These are phyloP conservation scores for Chorisops tibialis DNA, from an alignment of 2,888 invertebrate genomes.

Conservation along the genomic window DNA sequence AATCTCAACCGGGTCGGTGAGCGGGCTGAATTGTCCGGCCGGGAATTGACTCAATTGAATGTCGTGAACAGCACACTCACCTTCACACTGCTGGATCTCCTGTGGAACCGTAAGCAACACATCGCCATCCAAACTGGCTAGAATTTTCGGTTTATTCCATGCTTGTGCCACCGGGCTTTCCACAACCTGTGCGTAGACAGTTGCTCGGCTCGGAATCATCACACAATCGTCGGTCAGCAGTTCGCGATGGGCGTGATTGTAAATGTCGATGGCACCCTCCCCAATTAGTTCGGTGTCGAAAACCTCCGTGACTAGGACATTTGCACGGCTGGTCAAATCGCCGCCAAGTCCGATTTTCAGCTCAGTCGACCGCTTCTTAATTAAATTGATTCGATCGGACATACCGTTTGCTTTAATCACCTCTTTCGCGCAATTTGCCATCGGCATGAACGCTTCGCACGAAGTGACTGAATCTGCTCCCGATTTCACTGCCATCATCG, in stretches of 20 bases:
- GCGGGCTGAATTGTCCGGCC: constrained; percentile 60
- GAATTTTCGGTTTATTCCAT: constrained; percentile 64
- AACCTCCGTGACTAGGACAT: constrained; percentile 93
- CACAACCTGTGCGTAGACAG: constrained; percentile 82
- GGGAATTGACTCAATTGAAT: constrained; percentile 82
- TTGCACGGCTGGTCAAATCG: constrained; percentile 69
- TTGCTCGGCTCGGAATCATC: constrained; percentile 82
- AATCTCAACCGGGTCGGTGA: constrained; percentile 70
- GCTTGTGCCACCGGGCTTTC: constrained; percentile 69
- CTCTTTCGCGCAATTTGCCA: constrained; percentile 84
- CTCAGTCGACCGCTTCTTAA: constrained; percentile 85
- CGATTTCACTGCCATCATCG: constrained; percentile 91
- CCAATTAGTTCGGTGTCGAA: constrained; percentile 98
- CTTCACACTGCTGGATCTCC: constrained; percentile 62
- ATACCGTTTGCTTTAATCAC: constrained; percentile 79
- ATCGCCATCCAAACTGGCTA: constrained; percentile 57
- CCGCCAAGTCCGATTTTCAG: constrained; percentile 57
- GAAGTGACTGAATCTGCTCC: constrained; percentile 90
- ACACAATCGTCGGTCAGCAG: constrained; percentile 80
- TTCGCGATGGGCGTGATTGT: constrained; percentile 79
- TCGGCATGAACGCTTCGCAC: constrained; percentile 92
- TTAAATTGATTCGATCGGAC: constrained; percentile 69
- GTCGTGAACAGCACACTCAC: constrained; percentile 87
- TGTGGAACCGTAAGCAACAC: constrained; percentile 59
- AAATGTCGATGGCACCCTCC: constrained; percentile 91